phyloP scores from a whole-genome alignment of 2,888 invertebrate species.

The Sicus ferrugineus region DNA sequence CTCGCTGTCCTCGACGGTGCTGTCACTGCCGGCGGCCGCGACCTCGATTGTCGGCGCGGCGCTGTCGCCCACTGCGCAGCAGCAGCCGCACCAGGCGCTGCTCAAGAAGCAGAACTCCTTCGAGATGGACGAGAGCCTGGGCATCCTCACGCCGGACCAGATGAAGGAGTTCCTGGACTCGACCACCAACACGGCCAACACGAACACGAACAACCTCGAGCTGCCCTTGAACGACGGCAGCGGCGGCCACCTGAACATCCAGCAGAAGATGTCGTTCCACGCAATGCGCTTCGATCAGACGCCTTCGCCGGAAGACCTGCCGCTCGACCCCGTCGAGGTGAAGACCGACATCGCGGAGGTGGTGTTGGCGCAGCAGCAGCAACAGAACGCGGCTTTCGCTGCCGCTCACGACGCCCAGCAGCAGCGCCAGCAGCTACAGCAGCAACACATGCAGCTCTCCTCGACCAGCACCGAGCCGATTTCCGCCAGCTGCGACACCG shows the following conservation, averaged over 20 bases:
- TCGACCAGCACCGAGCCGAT: constrained; percentile 40
- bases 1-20: constrained; percentile 57
- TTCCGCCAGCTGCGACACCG: constrained; percentile 44
- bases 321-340: constrained; percentile 77
- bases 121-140: constrained; percentile 82
- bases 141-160: constrained; percentile 88
- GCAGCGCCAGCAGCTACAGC: constrained; percentile 39
- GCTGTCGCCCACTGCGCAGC: constrained; percentile 41
- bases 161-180: constrained; percentile 79
- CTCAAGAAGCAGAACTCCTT: constrained; percentile 78
- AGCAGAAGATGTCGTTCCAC: constrained; percentile 53
- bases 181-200: constrained; percentile 68
- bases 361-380: constrained; percentile 58
- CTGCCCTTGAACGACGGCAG: constrained; percentile 63
- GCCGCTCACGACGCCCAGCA: constrained; percentile 33
- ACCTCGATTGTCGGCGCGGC: constrained; percentile 30
- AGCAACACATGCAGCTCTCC: constrained; percentile 37
- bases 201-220: constrained; percentile 66
- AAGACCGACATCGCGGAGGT: constrained; percentile 70
- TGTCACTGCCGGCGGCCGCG: constrained; percentile 43
- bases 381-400: constrained; percentile 37
- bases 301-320: constrained; percentile 85
- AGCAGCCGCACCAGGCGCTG: constrained; percentile 47
- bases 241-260: constrained; percentile 50
- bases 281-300: constrained; percentile 75